These are phyloP conservation scores for Arge pagana DNA, from an alignment of 2,888 invertebrate species.

Conservation along the genomic window DNA sequence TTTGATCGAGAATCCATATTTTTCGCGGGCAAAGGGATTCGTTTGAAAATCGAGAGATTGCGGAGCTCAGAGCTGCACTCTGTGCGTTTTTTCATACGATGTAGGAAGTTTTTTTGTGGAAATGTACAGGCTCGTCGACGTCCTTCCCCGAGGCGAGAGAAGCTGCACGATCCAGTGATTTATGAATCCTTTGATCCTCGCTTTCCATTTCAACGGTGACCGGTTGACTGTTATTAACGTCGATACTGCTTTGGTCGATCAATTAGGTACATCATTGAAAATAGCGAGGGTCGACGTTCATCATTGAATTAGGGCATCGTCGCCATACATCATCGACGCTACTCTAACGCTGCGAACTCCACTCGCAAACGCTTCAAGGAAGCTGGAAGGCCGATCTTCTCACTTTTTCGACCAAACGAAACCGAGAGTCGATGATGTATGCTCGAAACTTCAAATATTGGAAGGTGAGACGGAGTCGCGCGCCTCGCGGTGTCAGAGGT, in stretches of 20 bases:
- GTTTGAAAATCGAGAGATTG: no score
- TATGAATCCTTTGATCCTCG: neutral
- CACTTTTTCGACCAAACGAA: conserved; percentile 19
- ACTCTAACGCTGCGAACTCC: conserved; percentile 11
- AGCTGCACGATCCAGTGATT: neutral
- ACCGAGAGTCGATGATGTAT: neutral
- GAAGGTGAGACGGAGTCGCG: no score
- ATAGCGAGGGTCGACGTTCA: conserved; percentile 16
- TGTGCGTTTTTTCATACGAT: no score
- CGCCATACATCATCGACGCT: conserved; percentile 18
- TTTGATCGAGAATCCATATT: no score
- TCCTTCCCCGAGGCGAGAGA: conserved; percentile 10
- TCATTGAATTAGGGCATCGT: conserved; percentile 9
- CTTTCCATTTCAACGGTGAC: conserved; percentile 14
- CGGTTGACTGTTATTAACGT: conserved; percentile 5
- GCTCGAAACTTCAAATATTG: neutral
- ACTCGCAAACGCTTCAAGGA: conserved; percentile 10
- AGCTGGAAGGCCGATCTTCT: conserved; percentile 14
- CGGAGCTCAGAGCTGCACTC: no score
- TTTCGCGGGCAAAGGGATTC: no score
- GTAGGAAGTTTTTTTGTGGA: no score
- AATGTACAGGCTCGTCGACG: no score
- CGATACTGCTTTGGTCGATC: conserved; percentile 5
- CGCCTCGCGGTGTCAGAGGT: neutral
- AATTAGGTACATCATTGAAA: conserved; percentile 19